These are phyloP conservation scores for Trialeurodes vaporariorum DNA, from an alignment of 1,140 invertebrate species.

Conservation along the genomic window DNA sequence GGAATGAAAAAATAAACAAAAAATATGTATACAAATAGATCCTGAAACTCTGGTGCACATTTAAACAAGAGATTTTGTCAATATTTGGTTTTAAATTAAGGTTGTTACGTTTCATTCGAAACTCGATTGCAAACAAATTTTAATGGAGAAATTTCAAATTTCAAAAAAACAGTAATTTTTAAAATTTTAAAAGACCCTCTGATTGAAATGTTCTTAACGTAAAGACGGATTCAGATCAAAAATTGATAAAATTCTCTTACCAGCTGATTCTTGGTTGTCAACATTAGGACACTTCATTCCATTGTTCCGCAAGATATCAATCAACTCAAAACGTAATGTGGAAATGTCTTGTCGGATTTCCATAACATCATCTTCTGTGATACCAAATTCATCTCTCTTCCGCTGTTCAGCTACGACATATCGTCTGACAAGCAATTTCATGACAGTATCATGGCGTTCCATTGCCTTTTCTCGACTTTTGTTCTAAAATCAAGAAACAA, in stretches of 20 bases:
- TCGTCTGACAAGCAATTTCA: slow-evolving; percentile 62
- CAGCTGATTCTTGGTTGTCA: slow-evolving; percentile 44
- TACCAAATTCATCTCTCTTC: slow-evolving; percentile 67
- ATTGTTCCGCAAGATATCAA: slow-evolving; percentile 74
- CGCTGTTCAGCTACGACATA: slow-evolving; percentile 75
- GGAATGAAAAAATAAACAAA: too few species aligned
- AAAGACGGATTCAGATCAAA: too few species aligned
- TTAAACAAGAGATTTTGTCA: too few species aligned
- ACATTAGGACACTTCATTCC: slow-evolving; percentile 65
- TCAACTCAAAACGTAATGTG: slow-evolving; percentile 68
- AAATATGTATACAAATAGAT: too few species aligned
- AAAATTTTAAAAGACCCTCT: neutral
- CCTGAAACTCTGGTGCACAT: too few species aligned
- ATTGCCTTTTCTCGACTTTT: slow-evolving; percentile 51
- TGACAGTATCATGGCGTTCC: slow-evolving; percentile 56
- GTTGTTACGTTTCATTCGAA: too few species aligned
- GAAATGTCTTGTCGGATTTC: slow-evolving; percentile 92
- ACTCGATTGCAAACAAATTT: too few species aligned
- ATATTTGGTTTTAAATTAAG: too few species aligned
- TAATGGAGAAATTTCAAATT: too few species aligned
- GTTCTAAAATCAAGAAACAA: slow-evolving; percentile 38
- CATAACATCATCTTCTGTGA: slow-evolving; percentile 92
- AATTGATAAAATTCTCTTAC: slow-evolving; percentile 40
- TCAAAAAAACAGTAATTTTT: neutral
- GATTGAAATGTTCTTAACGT: too few species aligned